Percentiles rank a stretch among this genome's conserved stretches.
Evolutionary conservation across 2,888 invertebrate species (phyloP).

Genomic region (Bellardia pandia): DNA sequence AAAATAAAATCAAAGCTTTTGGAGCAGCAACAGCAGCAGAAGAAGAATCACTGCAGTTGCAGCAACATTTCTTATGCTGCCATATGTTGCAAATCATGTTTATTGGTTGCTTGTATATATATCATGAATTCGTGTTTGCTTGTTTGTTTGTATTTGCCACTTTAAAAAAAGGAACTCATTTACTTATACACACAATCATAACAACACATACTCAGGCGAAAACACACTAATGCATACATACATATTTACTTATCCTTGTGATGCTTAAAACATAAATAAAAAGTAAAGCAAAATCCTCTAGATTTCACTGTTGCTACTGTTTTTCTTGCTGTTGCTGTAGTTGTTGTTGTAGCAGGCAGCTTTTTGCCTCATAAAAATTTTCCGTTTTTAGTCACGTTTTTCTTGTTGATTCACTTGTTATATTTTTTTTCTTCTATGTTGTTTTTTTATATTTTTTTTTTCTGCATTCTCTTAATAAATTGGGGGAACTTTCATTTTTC

Average conservation of each 20-base stretch:
- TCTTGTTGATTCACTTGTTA: constrained; percentile 74
- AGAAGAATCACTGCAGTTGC: constrained; percentile 42
- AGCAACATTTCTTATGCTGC: constrained; percentile 59
- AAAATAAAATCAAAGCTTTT: constrained; percentile 39
- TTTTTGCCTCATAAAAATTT: constrained; percentile 63
- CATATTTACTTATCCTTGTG: constrained; percentile 68
- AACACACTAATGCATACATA: neutral
- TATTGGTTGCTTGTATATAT: constrained; percentile 65
- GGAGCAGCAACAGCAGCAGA: constrained; percentile 32
- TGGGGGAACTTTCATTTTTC: constrained; percentile 83
- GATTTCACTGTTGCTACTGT: constrained; percentile 67
- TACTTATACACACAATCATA: neutral
- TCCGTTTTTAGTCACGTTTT: constrained; percentile 73
- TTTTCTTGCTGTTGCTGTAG: constrained; percentile 34
- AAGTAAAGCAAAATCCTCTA: constrained; percentile 48
- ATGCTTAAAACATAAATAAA: constrained; percentile 51
- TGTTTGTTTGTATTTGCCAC: constrained; percentile 61
- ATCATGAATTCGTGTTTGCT: constrained; percentile 59
- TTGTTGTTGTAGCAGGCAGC: constrained; percentile 35
- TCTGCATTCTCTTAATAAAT: constrained; percentile 78
- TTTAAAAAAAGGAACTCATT: constrained; percentile 61
- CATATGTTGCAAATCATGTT: constrained; percentile 68
- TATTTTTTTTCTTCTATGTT: constrained; percentile 33
- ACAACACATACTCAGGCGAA: neutral
- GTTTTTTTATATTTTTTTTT: constrained; percentile 28